Conservation (phyloP, 2,797 vertebrate species). For the Falco cherrug region DNA sequence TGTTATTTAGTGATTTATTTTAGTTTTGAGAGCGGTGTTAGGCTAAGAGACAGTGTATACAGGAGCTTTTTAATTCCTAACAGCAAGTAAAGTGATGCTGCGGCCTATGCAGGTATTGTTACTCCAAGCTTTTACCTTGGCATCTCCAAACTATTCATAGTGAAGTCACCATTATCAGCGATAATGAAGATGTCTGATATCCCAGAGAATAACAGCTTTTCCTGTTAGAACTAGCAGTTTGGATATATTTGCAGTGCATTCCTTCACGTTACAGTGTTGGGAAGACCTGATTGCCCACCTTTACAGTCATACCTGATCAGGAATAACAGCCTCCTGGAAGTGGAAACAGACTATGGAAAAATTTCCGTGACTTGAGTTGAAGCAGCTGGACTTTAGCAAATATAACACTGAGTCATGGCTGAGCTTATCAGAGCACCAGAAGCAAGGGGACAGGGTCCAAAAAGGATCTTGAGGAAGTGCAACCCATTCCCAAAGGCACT, state of each 20-base stretch:
- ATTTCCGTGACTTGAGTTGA: background rate
- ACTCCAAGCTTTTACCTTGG: background rate
- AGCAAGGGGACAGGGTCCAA: background rate
- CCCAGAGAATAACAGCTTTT: background rate
- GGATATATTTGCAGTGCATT: background rate
- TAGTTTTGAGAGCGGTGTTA: background rate
- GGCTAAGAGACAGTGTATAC: background rate
- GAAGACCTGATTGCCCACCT: background rate
- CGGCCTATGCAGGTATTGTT: background rate
- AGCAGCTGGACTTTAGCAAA: background rate
- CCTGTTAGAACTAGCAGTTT: background rate
- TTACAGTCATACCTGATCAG: background rate
- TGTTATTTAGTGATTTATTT: background rate
- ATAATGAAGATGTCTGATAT: background rate
- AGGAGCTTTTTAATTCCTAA: background rate
- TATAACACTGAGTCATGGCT: background rate
- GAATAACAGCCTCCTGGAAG: background rate
- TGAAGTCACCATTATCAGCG: background rate
- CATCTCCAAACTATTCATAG: background rate
- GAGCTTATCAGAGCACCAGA: background rate
- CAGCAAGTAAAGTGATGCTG: background rate
- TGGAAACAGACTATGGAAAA: background rate
- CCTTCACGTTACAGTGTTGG: background rate
- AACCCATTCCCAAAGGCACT: background rate
- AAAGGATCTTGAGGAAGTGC: background rate